Percentiles rank a stretch among this genome's conserved stretches.
phyloP scores from a whole-genome alignment of 2,888 invertebrate genomes.

The Dryobota labecula region DNA sequence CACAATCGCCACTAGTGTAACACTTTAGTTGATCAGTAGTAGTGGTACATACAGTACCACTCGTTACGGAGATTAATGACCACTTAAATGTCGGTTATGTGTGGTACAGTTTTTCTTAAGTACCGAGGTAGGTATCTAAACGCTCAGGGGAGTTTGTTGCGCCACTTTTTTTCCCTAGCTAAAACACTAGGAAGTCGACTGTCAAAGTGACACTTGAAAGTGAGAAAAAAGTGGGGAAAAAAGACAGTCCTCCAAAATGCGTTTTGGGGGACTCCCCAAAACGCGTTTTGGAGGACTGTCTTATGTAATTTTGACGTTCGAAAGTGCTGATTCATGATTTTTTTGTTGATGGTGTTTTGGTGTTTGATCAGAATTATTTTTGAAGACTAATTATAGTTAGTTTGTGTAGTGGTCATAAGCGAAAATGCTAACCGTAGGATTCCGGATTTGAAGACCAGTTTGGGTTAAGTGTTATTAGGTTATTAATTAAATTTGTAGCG shows the following conservation, averaged over 20 bases:
- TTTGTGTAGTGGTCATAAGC: neutral
- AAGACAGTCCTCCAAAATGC: no score
- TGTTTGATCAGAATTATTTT: neutral
- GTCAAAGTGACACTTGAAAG: no score
- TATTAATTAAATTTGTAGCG: no score
- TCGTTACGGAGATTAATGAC: slow-evolving; percentile 45
- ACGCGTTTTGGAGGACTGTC: neutral
- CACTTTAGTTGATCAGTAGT: slow-evolving; percentile 56
- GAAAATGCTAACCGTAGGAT: no score
- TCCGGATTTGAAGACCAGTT: no score
- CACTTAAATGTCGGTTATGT: slow-evolving; percentile 13
- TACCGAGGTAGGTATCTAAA: neutral
- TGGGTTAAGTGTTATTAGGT: no score
- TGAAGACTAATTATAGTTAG: no score
- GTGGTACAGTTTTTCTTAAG: slow-evolving; percentile 18
- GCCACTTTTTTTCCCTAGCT: no score
- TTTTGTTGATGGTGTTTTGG: no score
- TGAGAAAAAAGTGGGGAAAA: no score
- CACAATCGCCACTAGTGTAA: slow-evolving; percentile 43
- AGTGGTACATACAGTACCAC: neutral
- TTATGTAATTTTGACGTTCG: neutral
- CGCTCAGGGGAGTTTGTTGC: neutral
- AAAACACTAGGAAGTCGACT: neutral
- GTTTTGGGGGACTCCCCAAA: no score
- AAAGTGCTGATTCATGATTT: neutral